Conservation (phyloP, 2,888 invertebrate genomes). For the Metacarcinus magister region DNA sequence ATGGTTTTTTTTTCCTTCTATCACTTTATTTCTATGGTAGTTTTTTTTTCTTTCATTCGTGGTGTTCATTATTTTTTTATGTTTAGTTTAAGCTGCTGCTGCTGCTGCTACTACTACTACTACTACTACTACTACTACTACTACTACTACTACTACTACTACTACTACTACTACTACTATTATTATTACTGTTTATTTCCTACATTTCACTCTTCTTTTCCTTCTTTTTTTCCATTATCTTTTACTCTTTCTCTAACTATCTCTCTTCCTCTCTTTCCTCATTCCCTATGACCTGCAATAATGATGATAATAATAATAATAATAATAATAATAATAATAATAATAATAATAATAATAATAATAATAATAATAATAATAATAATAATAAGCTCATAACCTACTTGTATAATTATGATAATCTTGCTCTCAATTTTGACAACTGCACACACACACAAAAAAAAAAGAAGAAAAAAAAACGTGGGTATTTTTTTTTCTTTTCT, state of each 20-base stretch:
- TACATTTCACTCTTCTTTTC: no score
- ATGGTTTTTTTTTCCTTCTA: neutral
- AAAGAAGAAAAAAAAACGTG: no score
- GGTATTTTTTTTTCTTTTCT: no score
- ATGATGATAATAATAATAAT: neutral
- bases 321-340: neutral
- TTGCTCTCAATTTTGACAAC: no score
- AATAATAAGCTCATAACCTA: no score
- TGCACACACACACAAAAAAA: no score
- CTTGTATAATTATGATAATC: no score
- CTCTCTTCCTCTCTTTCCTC: neutral
- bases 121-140: conserved; percentile 54
- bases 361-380: neutral
- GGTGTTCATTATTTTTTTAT: neutral
- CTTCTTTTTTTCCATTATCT: no score
- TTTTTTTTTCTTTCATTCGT: no score
- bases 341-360: neutral
- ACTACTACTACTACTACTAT: conserved; percentile 46
- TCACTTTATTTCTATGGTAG: neutral
- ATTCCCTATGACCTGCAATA: neutral
- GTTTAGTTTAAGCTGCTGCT: no score
- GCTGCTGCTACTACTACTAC: neutral
- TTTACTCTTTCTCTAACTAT: neutral
- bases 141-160: conserved; percentile 57
- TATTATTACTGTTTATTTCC: no score